Percentiles rank a stretch among this genome's conserved stretches.
Evolutionary conservation across 2,888 invertebrate genomes (phyloP).

Genomic region (Cataglyphis rosenhaueri): DNA sequence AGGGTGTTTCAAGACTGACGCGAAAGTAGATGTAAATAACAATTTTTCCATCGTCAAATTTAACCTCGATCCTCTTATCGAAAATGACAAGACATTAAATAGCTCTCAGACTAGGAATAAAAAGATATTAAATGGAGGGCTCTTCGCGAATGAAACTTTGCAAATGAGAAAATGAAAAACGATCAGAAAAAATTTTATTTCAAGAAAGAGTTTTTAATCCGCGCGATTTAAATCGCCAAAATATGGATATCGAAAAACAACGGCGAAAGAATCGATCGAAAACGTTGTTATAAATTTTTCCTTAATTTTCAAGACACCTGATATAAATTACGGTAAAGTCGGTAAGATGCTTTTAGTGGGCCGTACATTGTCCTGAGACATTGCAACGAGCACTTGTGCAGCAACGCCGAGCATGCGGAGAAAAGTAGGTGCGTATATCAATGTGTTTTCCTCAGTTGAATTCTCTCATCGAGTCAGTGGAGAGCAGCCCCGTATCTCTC

Average conservation of each 20-base stretch:
- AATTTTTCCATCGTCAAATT: not conserved
- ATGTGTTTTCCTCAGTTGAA: conserved; percentile 75
- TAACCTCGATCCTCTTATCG: not conserved
- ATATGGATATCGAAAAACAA: conserved; percentile 6
- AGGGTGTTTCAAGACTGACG: not conserved
- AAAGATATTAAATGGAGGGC: not conserved
- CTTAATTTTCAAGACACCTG: not conserved
- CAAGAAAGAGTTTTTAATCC: not conserved
- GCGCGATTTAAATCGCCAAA: not conserved
- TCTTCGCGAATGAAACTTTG: not conserved
- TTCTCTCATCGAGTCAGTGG: conserved; percentile 75
- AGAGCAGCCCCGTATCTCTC: conserved; percentile 56
- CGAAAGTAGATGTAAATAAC: not conserved
- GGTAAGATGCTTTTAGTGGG: conserved; percentile 25
- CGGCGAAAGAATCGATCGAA: not conserved
- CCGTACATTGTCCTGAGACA: conserved; percentile 40
- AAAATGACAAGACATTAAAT: not conserved
- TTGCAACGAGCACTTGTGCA: conserved; percentile 54
- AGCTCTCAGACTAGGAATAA: not conserved
- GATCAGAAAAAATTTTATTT: not conserved
- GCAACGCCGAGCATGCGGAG: conserved; percentile 74
- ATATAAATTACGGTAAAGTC: conserved; percentile 4
- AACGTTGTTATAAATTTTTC: not conserved
- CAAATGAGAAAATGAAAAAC: not conserved
- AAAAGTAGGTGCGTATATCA: conserved; percentile 74